phyloP scores from a whole-genome alignment of 2,797 vertebrate genomes.

The Chelonia mydas region DNA sequence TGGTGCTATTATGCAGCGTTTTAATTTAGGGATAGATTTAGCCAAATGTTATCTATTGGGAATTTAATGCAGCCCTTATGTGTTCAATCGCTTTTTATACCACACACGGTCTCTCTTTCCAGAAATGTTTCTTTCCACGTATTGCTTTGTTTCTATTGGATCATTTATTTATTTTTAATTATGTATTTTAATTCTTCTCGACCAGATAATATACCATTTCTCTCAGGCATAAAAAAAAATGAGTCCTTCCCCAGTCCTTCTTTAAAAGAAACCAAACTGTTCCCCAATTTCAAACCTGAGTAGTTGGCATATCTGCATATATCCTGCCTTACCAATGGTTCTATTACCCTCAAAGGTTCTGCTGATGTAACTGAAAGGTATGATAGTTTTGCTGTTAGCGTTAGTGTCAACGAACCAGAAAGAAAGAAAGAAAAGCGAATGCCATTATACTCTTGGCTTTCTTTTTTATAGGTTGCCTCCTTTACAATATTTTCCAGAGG shows the following conservation, averaged over 20 bases:
- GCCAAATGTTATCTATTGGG: constrained; percentile 83
- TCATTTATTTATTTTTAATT: constrained; percentile 77
- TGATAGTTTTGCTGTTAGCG: background rate
- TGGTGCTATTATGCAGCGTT: constrained; percentile 73
- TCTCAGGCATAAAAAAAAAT: background rate
- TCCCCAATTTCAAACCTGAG: background rate
- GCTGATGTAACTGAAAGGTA: background rate
- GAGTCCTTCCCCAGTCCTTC: background rate
- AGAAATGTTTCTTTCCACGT: constrained; percentile 71
- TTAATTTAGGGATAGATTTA: constrained; percentile 80
- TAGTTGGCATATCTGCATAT: background rate
- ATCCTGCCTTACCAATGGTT: background rate
- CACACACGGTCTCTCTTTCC: constrained; percentile 79
- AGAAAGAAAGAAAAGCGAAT: background rate
- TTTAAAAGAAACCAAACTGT: background rate
- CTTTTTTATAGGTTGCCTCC: background rate
- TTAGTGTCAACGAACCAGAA: background rate
- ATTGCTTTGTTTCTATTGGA: constrained; percentile 65
- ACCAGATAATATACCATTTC: background rate
- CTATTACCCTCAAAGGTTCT: constrained; percentile 1
- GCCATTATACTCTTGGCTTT: background rate
- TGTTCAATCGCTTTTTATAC: constrained; percentile 75
- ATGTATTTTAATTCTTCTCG: background rate
- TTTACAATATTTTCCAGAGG: background rate
- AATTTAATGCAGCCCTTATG: constrained; percentile 83